Percentiles rank a stretch among this genome's conserved stretches.
These are phyloP conservation scores for Canis aureus DNA, from an alignment of 2,113 vertebrate genomes.

Conservation along the genomic window DNA sequence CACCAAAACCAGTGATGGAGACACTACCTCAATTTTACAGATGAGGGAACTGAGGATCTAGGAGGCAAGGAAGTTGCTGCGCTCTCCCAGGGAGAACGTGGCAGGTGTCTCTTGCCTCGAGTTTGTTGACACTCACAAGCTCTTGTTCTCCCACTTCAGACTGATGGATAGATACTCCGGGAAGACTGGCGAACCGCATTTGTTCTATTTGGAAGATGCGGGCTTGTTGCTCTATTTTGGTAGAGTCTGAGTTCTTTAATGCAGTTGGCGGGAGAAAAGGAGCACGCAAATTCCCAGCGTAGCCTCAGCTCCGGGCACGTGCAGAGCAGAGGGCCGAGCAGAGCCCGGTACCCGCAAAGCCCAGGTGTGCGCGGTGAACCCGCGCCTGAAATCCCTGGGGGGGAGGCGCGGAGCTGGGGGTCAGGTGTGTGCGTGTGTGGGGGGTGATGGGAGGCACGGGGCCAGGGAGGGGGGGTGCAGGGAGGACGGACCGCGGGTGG, in stretches of 20 bases:
- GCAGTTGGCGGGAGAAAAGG: too few species aligned
- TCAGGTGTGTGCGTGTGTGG: too few species aligned
- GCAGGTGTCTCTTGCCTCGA: too few species aligned
- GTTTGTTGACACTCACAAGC: not conserved
- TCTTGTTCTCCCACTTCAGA: not conserved
- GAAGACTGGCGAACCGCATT: too few species aligned
- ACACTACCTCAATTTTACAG: not conserved
- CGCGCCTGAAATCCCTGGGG: accelerated
- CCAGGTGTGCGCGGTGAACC: not conserved
- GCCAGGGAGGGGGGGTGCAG: too few species aligned
- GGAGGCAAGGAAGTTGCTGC: not conserved
- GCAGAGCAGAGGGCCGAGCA: not conserved
- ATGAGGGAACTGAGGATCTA: not conserved
- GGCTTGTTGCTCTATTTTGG: not conserved
- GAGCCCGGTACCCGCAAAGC: not conserved
- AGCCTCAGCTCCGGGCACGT: not conserved
- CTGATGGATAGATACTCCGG: not conserved
- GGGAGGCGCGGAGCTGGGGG: not conserved
- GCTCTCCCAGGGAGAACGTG: not conserved
- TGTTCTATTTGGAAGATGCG: not conserved
- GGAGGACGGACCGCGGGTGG: too few species aligned
- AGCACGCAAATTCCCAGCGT: too few species aligned
- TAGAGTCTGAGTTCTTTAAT: not conserved
- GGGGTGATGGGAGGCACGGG: too few species aligned
- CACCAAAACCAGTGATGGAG: not conserved